phyloP scores from a whole-genome alignment of 2,797 vertebrate species.

The Onychomys leucogaster region DNA sequence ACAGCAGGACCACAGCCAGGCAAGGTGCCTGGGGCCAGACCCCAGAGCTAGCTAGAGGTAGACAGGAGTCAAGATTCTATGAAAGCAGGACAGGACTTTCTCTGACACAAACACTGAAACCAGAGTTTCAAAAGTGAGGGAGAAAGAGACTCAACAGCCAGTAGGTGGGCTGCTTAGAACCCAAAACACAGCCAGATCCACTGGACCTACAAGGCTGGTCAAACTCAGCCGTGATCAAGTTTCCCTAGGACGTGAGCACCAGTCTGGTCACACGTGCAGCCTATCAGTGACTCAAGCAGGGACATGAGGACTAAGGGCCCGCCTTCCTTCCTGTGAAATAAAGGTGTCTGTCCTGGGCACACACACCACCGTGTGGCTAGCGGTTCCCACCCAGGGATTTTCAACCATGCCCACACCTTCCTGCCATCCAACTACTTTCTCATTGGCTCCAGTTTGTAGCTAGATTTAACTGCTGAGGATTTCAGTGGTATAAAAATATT shows the following conservation, averaged over 20 bases:
- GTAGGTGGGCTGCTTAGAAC: neutral
- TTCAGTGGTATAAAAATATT: neutral
- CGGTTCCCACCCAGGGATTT: neutral
- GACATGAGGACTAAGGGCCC: neutral
- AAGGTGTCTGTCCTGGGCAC: neutral
- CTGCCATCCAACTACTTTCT: neutral
- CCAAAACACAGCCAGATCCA: neutral
- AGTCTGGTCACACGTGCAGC: rapidly evolving
- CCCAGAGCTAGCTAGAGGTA: neutral
- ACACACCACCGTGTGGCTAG: rapidly evolving
- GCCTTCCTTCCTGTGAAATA: neutral
- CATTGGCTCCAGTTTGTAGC: neutral
- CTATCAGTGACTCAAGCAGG: neutral
- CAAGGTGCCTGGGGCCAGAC: neutral
- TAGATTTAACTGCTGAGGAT: neutral
- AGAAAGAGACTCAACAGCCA: rapidly evolving
- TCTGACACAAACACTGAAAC: neutral
- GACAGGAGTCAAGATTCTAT: neutral
- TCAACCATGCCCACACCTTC: neutral
- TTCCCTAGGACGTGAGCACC: neutral
- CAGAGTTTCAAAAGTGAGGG: rapidly evolving
- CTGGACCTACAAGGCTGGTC: neutral
- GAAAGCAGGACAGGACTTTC: neutral
- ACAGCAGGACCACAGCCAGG: rapidly evolving
- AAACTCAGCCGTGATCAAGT: neutral